Conservation (phyloP, 2,113 vertebrate genomes). For the Corythoichthys haematopterus region DNA sequence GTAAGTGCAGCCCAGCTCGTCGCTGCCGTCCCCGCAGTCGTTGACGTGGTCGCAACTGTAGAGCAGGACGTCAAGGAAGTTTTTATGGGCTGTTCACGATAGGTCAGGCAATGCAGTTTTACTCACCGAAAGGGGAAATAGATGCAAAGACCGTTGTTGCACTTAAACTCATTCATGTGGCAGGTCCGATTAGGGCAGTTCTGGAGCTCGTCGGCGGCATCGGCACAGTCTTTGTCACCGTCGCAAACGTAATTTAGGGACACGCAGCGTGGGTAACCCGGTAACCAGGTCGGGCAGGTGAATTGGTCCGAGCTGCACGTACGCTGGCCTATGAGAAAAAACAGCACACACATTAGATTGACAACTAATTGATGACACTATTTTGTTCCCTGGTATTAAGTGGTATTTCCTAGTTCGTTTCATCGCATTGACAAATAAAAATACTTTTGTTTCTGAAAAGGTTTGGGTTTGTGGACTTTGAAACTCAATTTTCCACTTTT, state of each 20-base stretch:
- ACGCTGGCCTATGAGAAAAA: constrained; percentile 47
- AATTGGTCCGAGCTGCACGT: constrained; percentile 86
- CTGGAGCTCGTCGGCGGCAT: constrained; percentile 68
- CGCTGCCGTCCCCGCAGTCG: constrained; percentile 80
- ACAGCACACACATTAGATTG: neutral
- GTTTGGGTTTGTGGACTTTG: too few species aligned
- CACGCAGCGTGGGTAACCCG: constrained; percentile 71
- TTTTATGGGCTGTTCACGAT: too few species aligned
- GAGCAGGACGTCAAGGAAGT: neutral
- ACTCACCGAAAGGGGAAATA: constrained; percentile 53
- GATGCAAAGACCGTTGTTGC: constrained; percentile 65
- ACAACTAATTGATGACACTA: too few species aligned
- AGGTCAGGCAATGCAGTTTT: neutral
- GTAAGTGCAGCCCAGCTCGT: constrained; percentile 79
- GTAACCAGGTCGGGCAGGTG: constrained; percentile 79
- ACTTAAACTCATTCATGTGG: constrained; percentile 65
- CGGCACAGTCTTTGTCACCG: constrained; percentile 82
- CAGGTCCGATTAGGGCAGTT: constrained; percentile 69
- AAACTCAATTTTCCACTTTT: too few species aligned
- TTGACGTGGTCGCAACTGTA: constrained; percentile 65
- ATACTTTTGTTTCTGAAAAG: too few species aligned
- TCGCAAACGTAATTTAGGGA: constrained; percentile 82
- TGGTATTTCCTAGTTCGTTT: too few species aligned
- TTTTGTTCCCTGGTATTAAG: too few species aligned
- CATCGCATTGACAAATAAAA: too few species aligned